These are phyloP conservation scores for Drosophila pallidifrons DNA, from an alignment of 1,140 invertebrate genomes.

Conservation along the genomic window DNA sequence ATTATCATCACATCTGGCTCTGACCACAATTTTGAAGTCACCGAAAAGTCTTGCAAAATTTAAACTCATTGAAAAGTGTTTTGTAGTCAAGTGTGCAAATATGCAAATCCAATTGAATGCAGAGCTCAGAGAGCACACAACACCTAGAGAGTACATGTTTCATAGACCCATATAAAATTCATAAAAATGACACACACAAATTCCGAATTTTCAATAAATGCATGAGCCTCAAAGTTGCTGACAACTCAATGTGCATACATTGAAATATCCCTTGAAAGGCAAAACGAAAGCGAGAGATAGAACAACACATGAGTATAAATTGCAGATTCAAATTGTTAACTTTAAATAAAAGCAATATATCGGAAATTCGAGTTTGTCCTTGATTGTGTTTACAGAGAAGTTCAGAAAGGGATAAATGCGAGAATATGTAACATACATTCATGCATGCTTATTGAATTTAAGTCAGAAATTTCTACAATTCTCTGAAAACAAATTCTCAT, in stretches of 20 bases:
- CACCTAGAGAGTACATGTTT: background rate
- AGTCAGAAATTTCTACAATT: too few relatives aligned
- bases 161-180: background rate
- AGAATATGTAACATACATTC: too few relatives aligned
- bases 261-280: constrained; percentile 16
- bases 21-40: constrained; percentile 12
- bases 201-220: background rate
- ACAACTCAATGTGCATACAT: constrained; percentile 27
- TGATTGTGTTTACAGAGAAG: background rate
- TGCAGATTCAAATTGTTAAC: background rate
- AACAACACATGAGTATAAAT: background rate
- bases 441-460: too few relatives aligned
- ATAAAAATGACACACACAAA: constrained; percentile 1
- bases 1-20: constrained; percentile 1
- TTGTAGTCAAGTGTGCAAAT: too few relatives aligned
- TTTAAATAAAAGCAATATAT: background rate
- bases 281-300: background rate
- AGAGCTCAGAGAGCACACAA: background rate
- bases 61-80: background rate
- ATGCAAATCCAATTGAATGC: background rate
- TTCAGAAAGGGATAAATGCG: background rate
- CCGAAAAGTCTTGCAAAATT: constrained; percentile 9
- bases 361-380: background rate
- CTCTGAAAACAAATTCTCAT: too few relatives aligned
- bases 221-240: constrained; percentile 27